Conservation (phyloP, 1,140 invertebrate genomes). For the Amphibalanus amphitrite region DNA sequence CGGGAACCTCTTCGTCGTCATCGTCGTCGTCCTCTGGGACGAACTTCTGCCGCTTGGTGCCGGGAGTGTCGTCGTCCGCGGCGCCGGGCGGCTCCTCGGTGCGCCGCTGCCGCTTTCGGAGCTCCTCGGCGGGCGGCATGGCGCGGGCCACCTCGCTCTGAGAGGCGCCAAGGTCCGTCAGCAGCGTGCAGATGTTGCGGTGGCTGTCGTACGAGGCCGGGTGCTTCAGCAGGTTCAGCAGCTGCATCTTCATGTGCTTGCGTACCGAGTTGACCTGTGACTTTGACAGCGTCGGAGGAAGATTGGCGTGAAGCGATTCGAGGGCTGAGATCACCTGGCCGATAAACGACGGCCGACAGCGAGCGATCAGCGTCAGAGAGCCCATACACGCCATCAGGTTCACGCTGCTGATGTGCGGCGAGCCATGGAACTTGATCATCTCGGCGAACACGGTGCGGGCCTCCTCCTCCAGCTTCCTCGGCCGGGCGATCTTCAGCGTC, state of each 20-base stretch:
- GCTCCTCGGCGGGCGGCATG: slow-evolving; percentile 1
- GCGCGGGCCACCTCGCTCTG: slow-evolving; percentile 45
- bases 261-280: slow-evolving; percentile 88
- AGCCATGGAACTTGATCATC: slow-evolving; percentile 81
- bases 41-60: slow-evolving; percentile 7
- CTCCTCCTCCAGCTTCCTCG: slow-evolving; percentile 83
- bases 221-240: slow-evolving; percentile 72
- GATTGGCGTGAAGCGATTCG: slow-evolving; percentile 52
- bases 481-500: slow-evolving; percentile 59
- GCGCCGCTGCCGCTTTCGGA: neutral
- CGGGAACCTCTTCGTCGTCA: slow-evolving; percentile 14
- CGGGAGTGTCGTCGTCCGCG: neutral
- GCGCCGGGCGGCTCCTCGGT: neutral
- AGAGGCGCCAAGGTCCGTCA: slow-evolving; percentile 77
- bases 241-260: slow-evolving; percentile 84
- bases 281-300: slow-evolving; percentile 87
- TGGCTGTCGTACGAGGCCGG: slow-evolving; percentile 61
- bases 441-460: slow-evolving; percentile 65
- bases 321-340: slow-evolving; percentile 53
- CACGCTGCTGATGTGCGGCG: slow-evolving; percentile 81
- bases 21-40: slow-evolving; percentile 23
- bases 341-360: slow-evolving; percentile 74
- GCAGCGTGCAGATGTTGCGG: slow-evolving; percentile 58
- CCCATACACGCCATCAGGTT: slow-evolving; percentile 94
- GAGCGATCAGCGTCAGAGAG: slow-evolving; percentile 72